A percentile compares a stretch with the other conserved stretches of the same genome.
phyloP scores from a whole-genome alignment of 2,113 vertebrate species.

The Chionomys nivalis region DNA sequence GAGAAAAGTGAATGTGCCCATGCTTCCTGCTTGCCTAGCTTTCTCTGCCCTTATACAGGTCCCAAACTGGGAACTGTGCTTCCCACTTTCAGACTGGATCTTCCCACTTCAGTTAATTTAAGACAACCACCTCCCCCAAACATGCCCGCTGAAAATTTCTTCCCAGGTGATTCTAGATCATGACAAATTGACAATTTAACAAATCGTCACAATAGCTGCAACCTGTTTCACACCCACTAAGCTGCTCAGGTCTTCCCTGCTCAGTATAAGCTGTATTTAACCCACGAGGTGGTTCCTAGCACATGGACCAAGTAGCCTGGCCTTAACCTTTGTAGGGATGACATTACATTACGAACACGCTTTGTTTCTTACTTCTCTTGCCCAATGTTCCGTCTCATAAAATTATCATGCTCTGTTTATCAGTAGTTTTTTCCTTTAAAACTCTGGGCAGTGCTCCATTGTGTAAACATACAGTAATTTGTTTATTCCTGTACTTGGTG shows the following conservation, averaged over 20 bases:
- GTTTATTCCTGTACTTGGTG: conserved; percentile 43
- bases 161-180: not conserved
- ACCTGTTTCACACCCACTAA: not conserved
- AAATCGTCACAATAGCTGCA: not conserved
- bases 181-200: not conserved
- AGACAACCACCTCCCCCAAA: not conserved
- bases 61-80: not conserved
- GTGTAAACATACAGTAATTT: conserved; percentile 51
- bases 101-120: not conserved
- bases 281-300: not conserved
- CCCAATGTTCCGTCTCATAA: conserved; percentile 3
- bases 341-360: not conserved
- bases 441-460: not conserved
- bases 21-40: not conserved
- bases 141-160: not conserved
- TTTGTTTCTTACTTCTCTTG: conserved; percentile 31
- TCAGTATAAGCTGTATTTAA: not conserved
- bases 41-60: not conserved
- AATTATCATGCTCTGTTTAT: conserved; percentile 38
- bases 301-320: not conserved
- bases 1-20: too few relatives aligned
- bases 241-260: not conserved
- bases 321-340: not conserved
- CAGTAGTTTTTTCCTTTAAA: conserved; percentile 14
- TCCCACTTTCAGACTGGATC: too few relatives aligned